Evolutionary conservation across 2,888 invertebrate genomes (phyloP).

Genomic region (Drosophila borborema): DNA sequence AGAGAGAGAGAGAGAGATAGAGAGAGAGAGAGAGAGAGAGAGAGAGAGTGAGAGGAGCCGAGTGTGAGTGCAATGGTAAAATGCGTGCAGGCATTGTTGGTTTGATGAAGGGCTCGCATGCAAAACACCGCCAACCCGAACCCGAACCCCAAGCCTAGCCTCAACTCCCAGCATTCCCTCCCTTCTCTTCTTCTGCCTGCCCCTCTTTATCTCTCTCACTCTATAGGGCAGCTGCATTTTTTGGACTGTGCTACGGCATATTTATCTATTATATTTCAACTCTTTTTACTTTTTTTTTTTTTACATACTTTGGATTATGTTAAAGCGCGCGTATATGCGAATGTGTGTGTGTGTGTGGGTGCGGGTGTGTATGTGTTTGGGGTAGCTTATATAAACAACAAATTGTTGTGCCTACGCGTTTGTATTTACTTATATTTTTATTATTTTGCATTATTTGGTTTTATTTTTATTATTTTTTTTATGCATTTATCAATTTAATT

Average conservation of each 20-base stretch:
- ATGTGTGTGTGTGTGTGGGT: constrained; percentile 14
- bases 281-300: constrained; percentile 17
- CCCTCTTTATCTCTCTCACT: neutral
- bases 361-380: neutral
- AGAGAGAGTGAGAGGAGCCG: neutral
- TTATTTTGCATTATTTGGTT: constrained; percentile 46
- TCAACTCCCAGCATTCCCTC: neutral
- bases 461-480: constrained; percentile 55
- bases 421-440: constrained; percentile 53
- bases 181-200: neutral
- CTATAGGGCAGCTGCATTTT: constrained; percentile 25
- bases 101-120: constrained; percentile 3
- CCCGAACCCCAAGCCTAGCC: no score
- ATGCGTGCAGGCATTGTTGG: constrained; percentile 13
- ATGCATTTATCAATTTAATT: constrained; percentile 62
- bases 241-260: constrained; percentile 18
- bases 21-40: neutral
- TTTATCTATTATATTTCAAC: constrained; percentile 36
- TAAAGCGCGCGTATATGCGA: constrained; percentile 22
- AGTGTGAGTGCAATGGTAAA: constrained; percentile 1
- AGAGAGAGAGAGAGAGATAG: neutral
- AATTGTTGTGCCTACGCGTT: constrained; percentile 72
- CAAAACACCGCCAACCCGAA: neutral
- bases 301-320: constrained; percentile 61
- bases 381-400: constrained; percentile 65